Percentiles rank a stretch among this genome's conserved stretches.
These are phyloP conservation scores for Lithophane leautieri DNA, from an alignment of 2,888 invertebrate genomes.

Conservation along the genomic window DNA sequence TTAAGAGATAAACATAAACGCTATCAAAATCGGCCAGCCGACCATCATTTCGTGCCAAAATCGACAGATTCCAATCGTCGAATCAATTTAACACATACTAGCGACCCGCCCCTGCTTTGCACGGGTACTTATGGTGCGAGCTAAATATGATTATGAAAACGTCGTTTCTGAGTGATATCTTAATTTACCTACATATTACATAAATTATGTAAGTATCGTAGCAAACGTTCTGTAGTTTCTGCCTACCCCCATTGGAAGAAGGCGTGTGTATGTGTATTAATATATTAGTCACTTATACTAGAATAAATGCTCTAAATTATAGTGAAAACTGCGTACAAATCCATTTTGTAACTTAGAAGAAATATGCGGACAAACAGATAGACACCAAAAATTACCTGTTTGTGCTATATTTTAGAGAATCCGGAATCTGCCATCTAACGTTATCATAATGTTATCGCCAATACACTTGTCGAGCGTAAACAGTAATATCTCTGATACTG, in stretches of 20 bases:
- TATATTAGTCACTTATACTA: neutral
- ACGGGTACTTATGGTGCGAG: too few species aligned
- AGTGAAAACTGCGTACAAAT: neutral
- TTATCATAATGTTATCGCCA: slow-evolving; percentile 25
- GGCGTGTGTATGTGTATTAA: too few species aligned
- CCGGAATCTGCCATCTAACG: slow-evolving; percentile 12
- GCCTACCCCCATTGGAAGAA: too few species aligned
- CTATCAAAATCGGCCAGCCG: slow-evolving; percentile 35
- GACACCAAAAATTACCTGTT: neutral
- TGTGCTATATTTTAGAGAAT: neutral
- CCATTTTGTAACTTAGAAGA: neutral
- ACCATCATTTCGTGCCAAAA: slow-evolving; percentile 16
- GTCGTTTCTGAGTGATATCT: neutral
- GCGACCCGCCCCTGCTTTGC: neutral
- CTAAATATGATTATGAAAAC: neutral
- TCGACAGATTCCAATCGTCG: slow-evolving; percentile 15
- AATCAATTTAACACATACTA: slow-evolving; percentile 21
- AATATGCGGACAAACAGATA: neutral
- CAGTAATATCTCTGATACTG: slow-evolving; percentile 3
- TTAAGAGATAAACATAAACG: too few species aligned
- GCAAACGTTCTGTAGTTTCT: too few species aligned
- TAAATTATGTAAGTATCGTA: too few species aligned
- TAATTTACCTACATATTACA: too few species aligned
- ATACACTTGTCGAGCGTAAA: slow-evolving; percentile 14
- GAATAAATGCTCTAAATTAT: neutral